Percentiles rank a stretch among this genome's conserved stretches.
Evolutionary conservation across 1,140 invertebrate species (phyloP).

Genomic region (Hormaphis cornu): DNA sequence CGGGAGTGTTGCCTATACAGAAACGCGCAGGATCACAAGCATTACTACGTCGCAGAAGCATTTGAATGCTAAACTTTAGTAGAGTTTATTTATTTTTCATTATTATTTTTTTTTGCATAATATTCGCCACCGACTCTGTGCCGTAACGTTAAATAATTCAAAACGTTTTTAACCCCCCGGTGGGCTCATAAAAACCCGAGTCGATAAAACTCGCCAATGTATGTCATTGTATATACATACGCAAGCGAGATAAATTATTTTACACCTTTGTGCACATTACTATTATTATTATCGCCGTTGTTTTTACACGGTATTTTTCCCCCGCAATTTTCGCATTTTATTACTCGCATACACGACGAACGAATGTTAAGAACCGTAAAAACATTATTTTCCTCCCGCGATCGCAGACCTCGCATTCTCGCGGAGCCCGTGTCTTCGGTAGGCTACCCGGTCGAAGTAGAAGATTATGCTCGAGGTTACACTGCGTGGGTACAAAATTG

Average conservation of each 20-base stretch:
- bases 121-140: not conserved
- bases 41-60: too few species aligned
- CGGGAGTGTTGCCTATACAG: too few species aligned
- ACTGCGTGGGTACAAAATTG: too few species aligned
- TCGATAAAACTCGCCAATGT: conserved; percentile 1
- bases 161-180: conserved; percentile 20
- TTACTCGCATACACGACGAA: not conserved
- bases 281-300: conserved; percentile 13
- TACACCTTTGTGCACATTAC: not conserved
- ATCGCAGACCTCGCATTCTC: not conserved
- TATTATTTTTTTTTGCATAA: not conserved
- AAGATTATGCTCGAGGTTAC: too few species aligned
- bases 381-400: conserved; percentile 5
- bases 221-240: not conserved
- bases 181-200: conserved; percentile 12
- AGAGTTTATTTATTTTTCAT: not conserved
- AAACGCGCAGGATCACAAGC: too few species aligned
- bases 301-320: conserved; percentile 13
- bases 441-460: too few species aligned
- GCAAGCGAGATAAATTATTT: not conserved
- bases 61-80: too few species aligned
- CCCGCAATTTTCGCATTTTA: conserved; percentile 23
- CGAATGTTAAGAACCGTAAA: conserved; percentile 1
- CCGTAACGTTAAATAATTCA: not conserved
- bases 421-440: too few species aligned